phyloP scores from a whole-genome alignment of 2,888 invertebrate genomes.

The Dasypolia templi region DNA sequence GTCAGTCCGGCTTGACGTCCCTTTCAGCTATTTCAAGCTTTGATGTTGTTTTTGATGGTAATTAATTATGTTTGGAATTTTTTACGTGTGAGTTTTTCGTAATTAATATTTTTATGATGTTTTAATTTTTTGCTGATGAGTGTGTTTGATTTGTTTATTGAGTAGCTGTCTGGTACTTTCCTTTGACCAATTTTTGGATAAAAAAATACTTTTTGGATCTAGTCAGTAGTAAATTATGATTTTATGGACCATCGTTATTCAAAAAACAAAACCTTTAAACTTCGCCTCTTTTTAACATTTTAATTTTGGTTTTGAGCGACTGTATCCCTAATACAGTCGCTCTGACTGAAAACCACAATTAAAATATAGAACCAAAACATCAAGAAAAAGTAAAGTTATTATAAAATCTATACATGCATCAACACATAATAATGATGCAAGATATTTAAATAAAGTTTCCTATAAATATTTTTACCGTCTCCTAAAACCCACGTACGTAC shows the following conservation, averaged over 20 bases:
- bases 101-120: conserved; percentile 48
- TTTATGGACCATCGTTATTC: no score
- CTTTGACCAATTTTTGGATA: not conserved
- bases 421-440: no score
- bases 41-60: conserved; percentile 63
- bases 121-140: conserved; percentile 23
- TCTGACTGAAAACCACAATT: no score
- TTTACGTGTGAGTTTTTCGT: conserved; percentile 36
- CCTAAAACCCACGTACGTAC: no score
- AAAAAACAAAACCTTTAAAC: no score
- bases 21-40: conserved; percentile 63
- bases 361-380: no score
- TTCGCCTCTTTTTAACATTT: no score
- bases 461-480: conserved; percentile 10
- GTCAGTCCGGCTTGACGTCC: conserved; percentile 66
- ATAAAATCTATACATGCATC: not conserved
- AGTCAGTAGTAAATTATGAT: no score
- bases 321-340: no score
- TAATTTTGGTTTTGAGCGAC: no score
- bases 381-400: not conserved
- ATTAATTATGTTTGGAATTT: conserved; percentile 57
- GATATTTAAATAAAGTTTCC: no score
- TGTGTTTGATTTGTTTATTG: conserved; percentile 24
- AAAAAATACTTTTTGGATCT: not conserved
- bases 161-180: not conserved